Percentiles rank a stretch among this genome's conserved stretches.
These are phyloP conservation scores for Lacanobia oleracea DNA, from an alignment of 2,888 invertebrate species.

Conservation along the genomic window DNA sequence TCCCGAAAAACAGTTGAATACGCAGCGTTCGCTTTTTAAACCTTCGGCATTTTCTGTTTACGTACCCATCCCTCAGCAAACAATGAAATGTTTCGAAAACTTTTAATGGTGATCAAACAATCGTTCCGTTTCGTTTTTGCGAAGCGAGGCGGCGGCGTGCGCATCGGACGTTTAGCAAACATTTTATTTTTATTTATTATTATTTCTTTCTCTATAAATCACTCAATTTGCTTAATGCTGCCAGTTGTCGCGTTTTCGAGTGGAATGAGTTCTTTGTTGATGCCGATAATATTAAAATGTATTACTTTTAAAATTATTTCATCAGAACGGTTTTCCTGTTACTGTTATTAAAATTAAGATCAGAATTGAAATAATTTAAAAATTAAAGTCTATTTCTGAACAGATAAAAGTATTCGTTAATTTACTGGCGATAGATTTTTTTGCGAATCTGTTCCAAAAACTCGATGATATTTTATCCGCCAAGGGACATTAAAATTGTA, in stretches of 20 bases:
- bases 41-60: conserved; percentile 76
- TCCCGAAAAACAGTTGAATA: conserved; percentile 63
- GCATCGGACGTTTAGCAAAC: conserved; percentile 70
- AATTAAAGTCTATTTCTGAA: conserved; percentile 11
- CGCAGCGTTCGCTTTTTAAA: conserved; percentile 64
- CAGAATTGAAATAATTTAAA: neutral
- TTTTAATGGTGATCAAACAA: conserved; percentile 88
- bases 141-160: conserved; percentile 53
- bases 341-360: neutral
- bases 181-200: conserved; percentile 67
- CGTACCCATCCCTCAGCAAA: conserved; percentile 74
- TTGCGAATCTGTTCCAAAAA: neutral
- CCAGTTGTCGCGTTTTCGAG: conserved; percentile 70
- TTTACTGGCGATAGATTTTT: neutral
- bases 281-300: conserved; percentile 24
- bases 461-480: neutral
- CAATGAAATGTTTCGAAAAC: conserved; percentile 83
- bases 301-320: neutral
- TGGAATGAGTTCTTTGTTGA: conserved; percentile 60
- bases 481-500: conserved; percentile 30
- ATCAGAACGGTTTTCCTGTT: neutral
- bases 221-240: conserved; percentile 76
- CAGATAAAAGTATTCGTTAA: neutral
- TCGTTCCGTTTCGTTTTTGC: conserved; percentile 80
- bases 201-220: conserved; percentile 68